These are phyloP conservation scores for Ctenoplectra terminalis DNA, from an alignment of 1,140 invertebrate species.

Conservation along the genomic window DNA sequence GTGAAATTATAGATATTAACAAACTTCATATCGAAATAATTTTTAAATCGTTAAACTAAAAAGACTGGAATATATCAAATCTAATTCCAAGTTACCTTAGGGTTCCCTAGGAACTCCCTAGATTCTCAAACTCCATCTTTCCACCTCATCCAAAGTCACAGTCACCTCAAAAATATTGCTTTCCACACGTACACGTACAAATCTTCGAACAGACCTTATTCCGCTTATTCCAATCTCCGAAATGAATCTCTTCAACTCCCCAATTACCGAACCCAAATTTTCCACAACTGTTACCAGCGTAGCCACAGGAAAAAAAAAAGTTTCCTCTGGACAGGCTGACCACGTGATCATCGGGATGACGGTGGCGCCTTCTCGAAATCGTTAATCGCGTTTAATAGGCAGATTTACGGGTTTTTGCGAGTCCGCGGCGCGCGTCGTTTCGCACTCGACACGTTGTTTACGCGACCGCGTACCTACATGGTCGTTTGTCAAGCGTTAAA, in stretches of 20 bases:
- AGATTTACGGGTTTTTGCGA: conserved; percentile 70
- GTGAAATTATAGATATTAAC: no score
- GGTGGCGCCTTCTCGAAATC: conserved; percentile 28
- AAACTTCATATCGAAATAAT: no score
- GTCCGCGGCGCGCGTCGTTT: conserved; percentile 24
- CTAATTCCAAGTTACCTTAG: no score
- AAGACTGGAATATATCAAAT: no score
- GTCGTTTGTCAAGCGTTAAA: conserved; percentile 77
- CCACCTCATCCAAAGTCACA: no score
- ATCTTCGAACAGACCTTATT: no score
- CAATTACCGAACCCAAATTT: neutral
- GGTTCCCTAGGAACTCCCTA: no score
- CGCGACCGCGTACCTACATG: conserved; percentile 61
- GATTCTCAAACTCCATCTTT: no score
- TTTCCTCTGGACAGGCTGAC: neutral
- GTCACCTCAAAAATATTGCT: no score
- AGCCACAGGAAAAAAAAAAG: neutral
- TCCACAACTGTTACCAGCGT: neutral
- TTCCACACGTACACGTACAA: no score
- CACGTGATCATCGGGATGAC: neutral
- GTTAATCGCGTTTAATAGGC: conserved; percentile 69
- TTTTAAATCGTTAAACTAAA: no score
- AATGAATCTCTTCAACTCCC: no score
- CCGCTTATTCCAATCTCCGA: neutral
- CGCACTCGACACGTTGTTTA: conserved; percentile 68